These are phyloP conservation scores for Drosophila fuyamai DNA, from an alignment of 1,140 invertebrate genomes.

Conservation along the genomic window DNA sequence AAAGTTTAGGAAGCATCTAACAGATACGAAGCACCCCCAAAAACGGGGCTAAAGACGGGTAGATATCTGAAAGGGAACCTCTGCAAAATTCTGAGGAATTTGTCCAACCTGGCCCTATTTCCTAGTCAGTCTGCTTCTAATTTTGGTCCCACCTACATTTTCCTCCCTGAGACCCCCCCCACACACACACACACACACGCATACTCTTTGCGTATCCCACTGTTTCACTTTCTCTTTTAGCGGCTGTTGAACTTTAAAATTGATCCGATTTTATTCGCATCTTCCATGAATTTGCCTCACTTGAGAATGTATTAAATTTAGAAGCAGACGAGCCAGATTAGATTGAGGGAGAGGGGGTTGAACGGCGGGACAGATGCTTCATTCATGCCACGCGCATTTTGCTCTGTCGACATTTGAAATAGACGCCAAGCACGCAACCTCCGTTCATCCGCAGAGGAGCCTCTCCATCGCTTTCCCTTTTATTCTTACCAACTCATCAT, in stretches of 20 bases:
- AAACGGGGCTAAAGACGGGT: no score
- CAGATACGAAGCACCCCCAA: no score
- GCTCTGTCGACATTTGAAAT: slow-evolving; percentile 65
- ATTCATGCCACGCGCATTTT: slow-evolving; percentile 60
- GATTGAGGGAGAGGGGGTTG: slow-evolving; percentile 18
- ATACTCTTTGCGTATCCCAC: background rate
- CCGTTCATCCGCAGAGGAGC: slow-evolving; percentile 14
- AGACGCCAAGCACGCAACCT: slow-evolving; percentile 37
- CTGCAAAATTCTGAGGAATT: background rate
- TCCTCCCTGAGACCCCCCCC: no score
- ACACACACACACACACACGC: no score
- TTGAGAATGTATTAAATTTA: slow-evolving; percentile 69
- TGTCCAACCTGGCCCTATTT: background rate
- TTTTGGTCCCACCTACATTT: background rate
- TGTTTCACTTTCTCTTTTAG: slow-evolving; percentile 6
- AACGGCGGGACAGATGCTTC: slow-evolving; percentile 31
- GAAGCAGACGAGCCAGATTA: slow-evolving; percentile 33
- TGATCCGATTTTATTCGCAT: slow-evolving; percentile 54
- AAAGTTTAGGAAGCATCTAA: no score
- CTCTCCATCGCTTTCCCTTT: background rate
- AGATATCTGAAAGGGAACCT: background rate
- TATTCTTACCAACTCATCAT: background rate
- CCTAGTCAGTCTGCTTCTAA: slow-evolving; percentile 4
- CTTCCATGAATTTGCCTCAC: slow-evolving; percentile 33
- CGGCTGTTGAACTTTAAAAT: slow-evolving; percentile 75